Evolutionary conservation across 2,888 invertebrate genomes (phyloP), one percentile per base, ranked within the genome.

Genomic region (Eremobia ochroleuca): DNA sequence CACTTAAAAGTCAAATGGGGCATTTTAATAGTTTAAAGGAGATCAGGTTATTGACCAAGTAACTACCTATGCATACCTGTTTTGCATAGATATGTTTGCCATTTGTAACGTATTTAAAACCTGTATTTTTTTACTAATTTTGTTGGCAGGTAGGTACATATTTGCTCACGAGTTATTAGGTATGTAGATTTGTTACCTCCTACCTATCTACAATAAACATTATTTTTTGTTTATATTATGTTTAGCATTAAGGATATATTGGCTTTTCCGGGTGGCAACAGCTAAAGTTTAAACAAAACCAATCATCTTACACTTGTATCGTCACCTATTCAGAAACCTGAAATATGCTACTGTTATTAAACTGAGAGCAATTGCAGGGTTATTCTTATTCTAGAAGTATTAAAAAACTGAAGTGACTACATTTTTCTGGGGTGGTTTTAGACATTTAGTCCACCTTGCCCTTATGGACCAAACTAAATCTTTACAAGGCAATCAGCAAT

Each of bases 11-110:
- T 73, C 6, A 6, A 34, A 34, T 49, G 13, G 25, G 46, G 9
- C 3, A 55, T 55, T 43, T 34, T 34, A 21, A 43, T 58, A 46
- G 11, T 59, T 4, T 15, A 25, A 0, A 15, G 18, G 15, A 18
- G 34, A 72, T 46, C 28, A 73, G 25, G 75, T 31, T 49, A 75
- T n/a, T 75, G 61, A 61, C 40, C 18, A 61, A 49, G 31, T 40
- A 43, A 15, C 31, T 73, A 31, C 28, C 2, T 69, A 69, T 9
- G 4, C 34, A 28, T 40, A 40, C 15, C 75, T 34, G 40, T 52
- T 76, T 62, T 52, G 11, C 52, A 62, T 52, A 52, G 2, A 6
- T 34, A 76, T 43, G 40, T 76, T 31, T 76, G 11, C 37, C n/a
- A 25, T 28, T 6, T 21, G n/a, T 18, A 52, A 52, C 15, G 52